Conservation (phyloP, 2,888 invertebrate genomes). For the Polylopha cassiicola region DNA sequence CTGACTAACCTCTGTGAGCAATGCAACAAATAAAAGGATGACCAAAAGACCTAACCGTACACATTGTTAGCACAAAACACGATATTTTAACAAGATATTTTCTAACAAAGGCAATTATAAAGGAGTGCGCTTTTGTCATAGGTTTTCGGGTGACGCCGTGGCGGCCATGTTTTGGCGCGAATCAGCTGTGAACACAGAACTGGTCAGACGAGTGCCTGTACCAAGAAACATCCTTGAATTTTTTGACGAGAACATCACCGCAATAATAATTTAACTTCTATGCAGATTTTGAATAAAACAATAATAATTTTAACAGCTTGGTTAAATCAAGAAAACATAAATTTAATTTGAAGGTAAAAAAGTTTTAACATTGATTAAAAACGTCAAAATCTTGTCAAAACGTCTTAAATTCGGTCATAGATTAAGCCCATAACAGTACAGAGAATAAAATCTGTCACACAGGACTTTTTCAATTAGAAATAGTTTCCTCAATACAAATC, state of each 20-base stretch:
- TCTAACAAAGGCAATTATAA: slow-evolving; percentile 29
- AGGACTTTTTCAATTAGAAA: too few relatives aligned
- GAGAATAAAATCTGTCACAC: neutral
- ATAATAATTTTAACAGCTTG: too few relatives aligned
- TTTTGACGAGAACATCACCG: slow-evolving; percentile 2
- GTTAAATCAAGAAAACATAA: too few relatives aligned
- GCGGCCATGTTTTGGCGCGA: slow-evolving; percentile 29
- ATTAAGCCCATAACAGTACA: neutral
- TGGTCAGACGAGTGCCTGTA: slow-evolving; percentile 26
- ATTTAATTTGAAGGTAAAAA: too few relatives aligned
- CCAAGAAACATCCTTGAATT: slow-evolving; percentile 23
- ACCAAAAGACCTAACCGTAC: slow-evolving; percentile 20
- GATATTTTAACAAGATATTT: slow-evolving; percentile 32
- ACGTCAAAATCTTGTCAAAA: too few relatives aligned
- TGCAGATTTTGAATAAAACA: too few relatives aligned
- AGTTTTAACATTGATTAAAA: neutral
- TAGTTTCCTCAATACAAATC: too few relatives aligned
- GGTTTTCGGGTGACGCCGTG: slow-evolving; percentile 6
- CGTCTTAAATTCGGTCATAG: neutral
- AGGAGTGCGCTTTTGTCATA: slow-evolving; percentile 24
- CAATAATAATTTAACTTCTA: too few relatives aligned
- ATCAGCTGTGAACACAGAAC: slow-evolving; percentile 32
- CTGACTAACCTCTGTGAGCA: slow-evolving; percentile 33
- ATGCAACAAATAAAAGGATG: slow-evolving; percentile 19
- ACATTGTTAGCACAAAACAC: slow-evolving; percentile 31